Percentiles rank a stretch among this genome's conserved stretches.
phyloP scores from a whole-genome alignment of 1,140 invertebrate species.

The Cylas formicarius region DNA sequence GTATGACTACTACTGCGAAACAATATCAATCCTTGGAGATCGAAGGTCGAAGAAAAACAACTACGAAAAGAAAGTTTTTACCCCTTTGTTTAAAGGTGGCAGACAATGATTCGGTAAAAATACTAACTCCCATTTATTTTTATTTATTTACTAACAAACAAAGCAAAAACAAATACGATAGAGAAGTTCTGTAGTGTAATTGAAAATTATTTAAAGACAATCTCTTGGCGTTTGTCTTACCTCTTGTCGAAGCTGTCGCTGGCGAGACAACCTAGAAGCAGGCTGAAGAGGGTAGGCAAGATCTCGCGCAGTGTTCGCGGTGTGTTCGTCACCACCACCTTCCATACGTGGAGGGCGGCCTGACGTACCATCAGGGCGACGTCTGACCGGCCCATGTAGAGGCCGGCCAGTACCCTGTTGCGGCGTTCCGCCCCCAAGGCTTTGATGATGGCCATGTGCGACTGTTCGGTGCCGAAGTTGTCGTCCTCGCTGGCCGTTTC shows the following conservation, averaged over 20 bases:
- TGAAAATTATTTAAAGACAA: too few relatives aligned
- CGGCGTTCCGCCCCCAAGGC: constrained; percentile 81
- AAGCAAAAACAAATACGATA: too few relatives aligned
- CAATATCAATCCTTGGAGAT: too few relatives aligned
- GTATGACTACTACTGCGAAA: too few relatives aligned
- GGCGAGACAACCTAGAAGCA: constrained; percentile 87
- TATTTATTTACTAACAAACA: too few relatives aligned
- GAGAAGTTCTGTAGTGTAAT: too few relatives aligned
- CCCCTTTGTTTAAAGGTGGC: too few relatives aligned
- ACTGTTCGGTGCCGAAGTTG: constrained; percentile 97
- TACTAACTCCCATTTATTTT: too few relatives aligned
- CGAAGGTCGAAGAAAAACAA: too few relatives aligned
- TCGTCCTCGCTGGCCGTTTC: constrained; percentile 97
- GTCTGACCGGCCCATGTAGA: constrained; percentile 97
- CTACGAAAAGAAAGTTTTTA: too few relatives aligned
- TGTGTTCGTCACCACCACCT: constrained; percentile 92
- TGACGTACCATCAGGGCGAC: constrained; percentile 95
- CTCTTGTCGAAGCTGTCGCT: constrained; percentile 91
- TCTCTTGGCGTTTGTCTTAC: too few relatives aligned
- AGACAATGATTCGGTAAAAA: too few relatives aligned
- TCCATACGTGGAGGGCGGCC: constrained; percentile 96
- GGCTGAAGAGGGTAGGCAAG: constrained; percentile 85
- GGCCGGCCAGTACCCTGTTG: constrained; percentile 87
- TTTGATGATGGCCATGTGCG: constrained; percentile 83
- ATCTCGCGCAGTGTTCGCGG: constrained; percentile 95